phyloP scores from a whole-genome alignment of 2,113 vertebrate species.

The Hippocampus comes region DNA sequence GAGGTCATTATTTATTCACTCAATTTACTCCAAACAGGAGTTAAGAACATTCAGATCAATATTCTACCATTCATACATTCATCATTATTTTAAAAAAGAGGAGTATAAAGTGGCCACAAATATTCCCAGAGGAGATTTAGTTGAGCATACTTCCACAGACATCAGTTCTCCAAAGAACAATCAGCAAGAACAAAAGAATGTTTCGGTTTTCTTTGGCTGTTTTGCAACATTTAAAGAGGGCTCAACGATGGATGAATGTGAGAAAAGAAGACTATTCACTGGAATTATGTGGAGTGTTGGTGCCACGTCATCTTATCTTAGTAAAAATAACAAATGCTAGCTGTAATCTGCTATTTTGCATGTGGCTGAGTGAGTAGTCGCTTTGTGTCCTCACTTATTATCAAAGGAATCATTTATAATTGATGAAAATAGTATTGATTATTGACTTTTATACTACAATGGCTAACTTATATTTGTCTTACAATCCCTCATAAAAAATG shows the following conservation, averaged over 20 bases:
- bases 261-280: not conserved
- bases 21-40: not conserved
- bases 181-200: not conserved
- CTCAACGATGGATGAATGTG: not conserved
- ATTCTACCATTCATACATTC: not conserved
- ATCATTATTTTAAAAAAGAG: too few species aligned
- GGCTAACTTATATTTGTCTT: not conserved
- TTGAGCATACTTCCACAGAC: not conserved
- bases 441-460: not conserved
- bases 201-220: not conserved
- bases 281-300: not conserved
- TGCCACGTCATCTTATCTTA: not conserved
- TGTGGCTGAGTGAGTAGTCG: not conserved
- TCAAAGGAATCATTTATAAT: not conserved
- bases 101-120: too few species aligned
- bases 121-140: not conserved
- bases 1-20: not conserved
- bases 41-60: not conserved
- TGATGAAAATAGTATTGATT: not conserved
- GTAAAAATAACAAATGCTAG: not conserved
- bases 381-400: not conserved
- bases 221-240: not conserved
- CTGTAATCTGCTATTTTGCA: not conserved
- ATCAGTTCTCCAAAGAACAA: not conserved
- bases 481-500: too few species aligned